Base-by-base conservation (phyloP, 2,797 vertebrate species). In the Etheostoma nigrum region DNA sequence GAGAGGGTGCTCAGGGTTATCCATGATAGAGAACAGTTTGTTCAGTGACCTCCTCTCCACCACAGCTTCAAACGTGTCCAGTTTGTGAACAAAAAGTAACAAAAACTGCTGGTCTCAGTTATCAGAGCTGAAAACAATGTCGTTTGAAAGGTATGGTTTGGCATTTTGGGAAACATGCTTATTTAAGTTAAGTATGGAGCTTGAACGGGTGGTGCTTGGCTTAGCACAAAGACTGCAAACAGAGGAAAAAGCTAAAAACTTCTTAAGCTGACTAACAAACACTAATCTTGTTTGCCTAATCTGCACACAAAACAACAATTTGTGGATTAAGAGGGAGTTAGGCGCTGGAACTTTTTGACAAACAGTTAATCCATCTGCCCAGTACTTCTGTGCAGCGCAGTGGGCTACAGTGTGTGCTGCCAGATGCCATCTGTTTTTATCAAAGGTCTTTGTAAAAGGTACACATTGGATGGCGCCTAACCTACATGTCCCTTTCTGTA, bases 211-310 rank as follows among this genome's bases (percentile, higher is more conserved):
- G 44, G 10, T 3, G 4, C 5, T 19, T 55, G 48, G 51, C 25
- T 55, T 47, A 73, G 70, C 68, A 42, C 58, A 36, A 58, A 61
- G 16, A 40, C 36, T 40, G n/a, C 15, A 42, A 27, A 27, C 25
- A 4, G 4, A n/a, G 52, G 18, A 25, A 15, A 54, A 27, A 66
- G 49, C 47, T 9, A 48, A 18, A 48, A 5, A 30, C 25, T 13
- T 47, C n/a, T 16, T 4, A 23, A 42, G 49, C 14, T 52, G n/a
- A 52, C 30, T 6, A 40, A 54, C 4, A 0, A 30, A n/a, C 36
- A 8, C 6, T 10, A 44, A 45, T 30, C 65, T 19, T 0, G 0
- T 42, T 25, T 45, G 18, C 57, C 47, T 48, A 18, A 25, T 14
- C 36, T 25, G 15, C 1, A 13, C 11, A 44, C 21, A 25, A 52